These are phyloP conservation scores for Acronicta leporina DNA, from an alignment of 2,888 invertebrate genomes.

Conservation along the genomic window DNA sequence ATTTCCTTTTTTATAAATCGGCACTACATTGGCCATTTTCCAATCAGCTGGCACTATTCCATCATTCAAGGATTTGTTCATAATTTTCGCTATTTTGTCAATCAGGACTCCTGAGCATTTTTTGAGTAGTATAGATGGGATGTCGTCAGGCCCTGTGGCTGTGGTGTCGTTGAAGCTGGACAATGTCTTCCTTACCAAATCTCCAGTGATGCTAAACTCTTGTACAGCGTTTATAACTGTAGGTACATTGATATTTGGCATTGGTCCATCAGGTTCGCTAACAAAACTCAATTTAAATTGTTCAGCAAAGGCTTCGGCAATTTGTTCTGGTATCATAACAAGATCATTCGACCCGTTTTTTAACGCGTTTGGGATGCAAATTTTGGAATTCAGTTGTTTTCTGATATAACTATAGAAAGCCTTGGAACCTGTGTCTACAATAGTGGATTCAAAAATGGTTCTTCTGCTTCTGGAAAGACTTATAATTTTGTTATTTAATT, in stretches of 20 bases:
- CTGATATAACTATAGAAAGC: constrained; percentile 5
- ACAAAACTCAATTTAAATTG: not conserved
- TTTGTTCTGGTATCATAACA: not conserved
- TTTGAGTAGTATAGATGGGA: not conserved
- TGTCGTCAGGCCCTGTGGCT: not conserved
- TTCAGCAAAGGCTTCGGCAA: constrained; percentile 1
- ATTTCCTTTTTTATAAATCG: constrained; percentile 2
- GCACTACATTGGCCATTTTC: not conserved
- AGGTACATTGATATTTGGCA: not conserved
- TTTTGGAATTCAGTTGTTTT: not conserved
- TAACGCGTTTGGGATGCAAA: not conserved
- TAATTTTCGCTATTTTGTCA: not conserved
- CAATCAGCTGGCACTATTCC: constrained; percentile 2
- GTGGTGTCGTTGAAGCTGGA: not conserved
- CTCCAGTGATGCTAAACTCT: not conserved
- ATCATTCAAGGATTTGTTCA: not conserved
- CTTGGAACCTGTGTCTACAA: not conserved
- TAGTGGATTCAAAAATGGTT: not conserved
- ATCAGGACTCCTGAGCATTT: not conserved
- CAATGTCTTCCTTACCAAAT: not conserved
- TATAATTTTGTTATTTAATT: not conserved
- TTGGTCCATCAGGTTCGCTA: not conserved
- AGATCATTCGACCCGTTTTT: not conserved
- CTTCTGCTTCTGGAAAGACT: not conserved
- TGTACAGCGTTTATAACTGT: not conserved